Conservation (phyloP, 2,888 invertebrate species). For the Megalurothrips usitatus region DNA sequence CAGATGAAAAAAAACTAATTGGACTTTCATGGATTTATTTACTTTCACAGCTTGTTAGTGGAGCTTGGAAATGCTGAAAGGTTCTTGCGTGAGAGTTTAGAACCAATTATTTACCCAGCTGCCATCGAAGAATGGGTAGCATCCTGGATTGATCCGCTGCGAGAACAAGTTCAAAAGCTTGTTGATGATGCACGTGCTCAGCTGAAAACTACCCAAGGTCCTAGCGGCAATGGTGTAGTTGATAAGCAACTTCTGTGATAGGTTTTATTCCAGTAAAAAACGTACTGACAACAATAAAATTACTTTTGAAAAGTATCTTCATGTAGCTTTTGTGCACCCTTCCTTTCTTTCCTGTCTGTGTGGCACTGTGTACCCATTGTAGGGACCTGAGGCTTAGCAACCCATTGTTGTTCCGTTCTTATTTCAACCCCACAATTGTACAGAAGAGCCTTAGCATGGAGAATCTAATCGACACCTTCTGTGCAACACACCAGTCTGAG, state of each 20-base stretch:
- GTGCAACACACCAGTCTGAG: too few relatives aligned
- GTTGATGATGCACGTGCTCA: constrained; percentile 16
- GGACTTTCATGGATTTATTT: too few relatives aligned
- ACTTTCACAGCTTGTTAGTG: constrained; percentile 48
- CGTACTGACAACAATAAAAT: background rate
- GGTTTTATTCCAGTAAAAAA: background rate
- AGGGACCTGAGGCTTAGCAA: too few relatives aligned
- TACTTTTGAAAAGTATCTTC: background rate
- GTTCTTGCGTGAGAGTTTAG: constrained; percentile 52
- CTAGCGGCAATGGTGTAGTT: background rate
- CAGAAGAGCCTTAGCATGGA: too few relatives aligned
- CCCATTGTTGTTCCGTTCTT: too few relatives aligned
- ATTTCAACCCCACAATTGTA: too few relatives aligned
- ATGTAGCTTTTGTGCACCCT: too few relatives aligned
- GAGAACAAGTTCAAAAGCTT: constrained; percentile 46
- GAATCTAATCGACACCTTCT: too few relatives aligned
- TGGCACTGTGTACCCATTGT: too few relatives aligned
- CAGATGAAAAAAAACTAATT: constrained; percentile 29
- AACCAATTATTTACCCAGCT: constrained; percentile 53
- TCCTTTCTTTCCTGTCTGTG: too few relatives aligned
- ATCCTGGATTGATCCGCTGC: constrained; percentile 54
- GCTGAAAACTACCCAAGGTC: background rate
- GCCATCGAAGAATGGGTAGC: constrained; percentile 59
- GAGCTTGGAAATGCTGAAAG: constrained; percentile 54
- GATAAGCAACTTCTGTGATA: background rate